phyloP scores from a whole-genome alignment of 2,888 invertebrate genomes.

The Nebria brevicollis region DNA sequence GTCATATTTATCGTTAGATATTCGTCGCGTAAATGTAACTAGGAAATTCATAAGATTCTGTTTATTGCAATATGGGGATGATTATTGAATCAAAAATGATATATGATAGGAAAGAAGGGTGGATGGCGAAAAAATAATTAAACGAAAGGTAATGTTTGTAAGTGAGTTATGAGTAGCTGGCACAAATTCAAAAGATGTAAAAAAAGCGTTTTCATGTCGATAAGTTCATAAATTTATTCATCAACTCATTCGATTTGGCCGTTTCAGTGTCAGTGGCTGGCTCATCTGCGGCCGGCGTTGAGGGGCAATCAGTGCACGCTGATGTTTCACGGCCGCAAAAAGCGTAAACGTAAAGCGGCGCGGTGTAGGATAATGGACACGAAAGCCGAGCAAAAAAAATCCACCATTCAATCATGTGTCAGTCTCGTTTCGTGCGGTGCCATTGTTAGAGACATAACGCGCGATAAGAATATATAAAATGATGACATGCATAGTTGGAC shows the following conservation, averaged over 20 bases:
- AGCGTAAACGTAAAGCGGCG: not conserved
- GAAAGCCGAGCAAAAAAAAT: not conserved
- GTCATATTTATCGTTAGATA: not conserved
- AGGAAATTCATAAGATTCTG: not conserved
- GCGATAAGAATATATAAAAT: conserved; percentile 25
- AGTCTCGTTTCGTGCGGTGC: conserved; percentile 5
- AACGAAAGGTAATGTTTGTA: too few relatives aligned
- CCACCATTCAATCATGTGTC: conserved; percentile 24
- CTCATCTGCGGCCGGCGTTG: not conserved
- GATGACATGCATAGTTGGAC: conserved; percentile 21
- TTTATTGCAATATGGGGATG: not conserved
- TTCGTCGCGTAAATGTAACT: not conserved
- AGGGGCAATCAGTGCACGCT: conserved; percentile 2
- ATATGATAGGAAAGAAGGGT: too few relatives aligned
- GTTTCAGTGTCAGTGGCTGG: not conserved
- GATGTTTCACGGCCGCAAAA: not conserved
- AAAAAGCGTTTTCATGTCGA: conserved; percentile 1
- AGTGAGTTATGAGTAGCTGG: not conserved
- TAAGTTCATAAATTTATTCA: conserved; percentile 17
- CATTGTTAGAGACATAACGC: conserved; percentile 1
- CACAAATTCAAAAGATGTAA: not conserved
- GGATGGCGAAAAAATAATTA: too few relatives aligned
- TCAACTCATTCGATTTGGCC: not conserved
- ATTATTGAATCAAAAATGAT: too few relatives aligned
- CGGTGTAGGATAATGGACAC: not conserved